Evolutionary conservation across 2,797 vertebrate genomes (phyloP).

Genomic region (Sorex maritimensis): DNA sequence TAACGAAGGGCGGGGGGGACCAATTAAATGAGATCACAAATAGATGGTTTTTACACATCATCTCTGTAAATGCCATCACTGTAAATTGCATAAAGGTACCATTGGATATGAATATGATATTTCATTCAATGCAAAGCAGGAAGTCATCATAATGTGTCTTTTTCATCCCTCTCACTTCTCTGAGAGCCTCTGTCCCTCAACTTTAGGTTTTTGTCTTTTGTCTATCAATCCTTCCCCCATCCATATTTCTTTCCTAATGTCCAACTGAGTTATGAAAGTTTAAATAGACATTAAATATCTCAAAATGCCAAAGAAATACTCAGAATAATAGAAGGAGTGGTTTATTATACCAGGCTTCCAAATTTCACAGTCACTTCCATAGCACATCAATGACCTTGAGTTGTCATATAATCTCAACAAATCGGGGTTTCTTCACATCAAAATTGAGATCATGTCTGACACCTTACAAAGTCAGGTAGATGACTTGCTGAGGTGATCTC

Average conservation of each 20-base stretch:
- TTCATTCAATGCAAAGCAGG: not conserved
- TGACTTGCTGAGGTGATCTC: constrained; percentile 66
- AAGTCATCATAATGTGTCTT: not conserved
- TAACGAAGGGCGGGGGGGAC: not conserved
- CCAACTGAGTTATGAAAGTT: constrained; percentile 9
- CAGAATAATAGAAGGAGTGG: not conserved
- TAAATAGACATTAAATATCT: constrained; percentile 8
- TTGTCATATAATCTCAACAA: constrained; percentile 29
- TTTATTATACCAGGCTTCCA: constrained; percentile 2
- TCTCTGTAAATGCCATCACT: not conserved
- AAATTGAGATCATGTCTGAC: constrained; percentile 80
- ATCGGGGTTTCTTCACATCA: constrained; percentile 69
- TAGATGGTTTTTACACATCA: not conserved
- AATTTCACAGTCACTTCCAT: not conserved
- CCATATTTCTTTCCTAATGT: constrained; percentile 27
- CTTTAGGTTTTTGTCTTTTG: not conserved
- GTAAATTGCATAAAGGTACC: constrained; percentile 47
- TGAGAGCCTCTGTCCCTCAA: not conserved
- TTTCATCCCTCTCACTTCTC: not conserved
- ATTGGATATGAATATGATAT: not conserved
- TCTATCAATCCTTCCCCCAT: not conserved
- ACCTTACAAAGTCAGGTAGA: constrained; percentile 57
- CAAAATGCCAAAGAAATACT: not conserved
- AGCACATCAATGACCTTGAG: constrained; percentile 23
- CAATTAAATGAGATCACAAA: constrained; percentile 18